These are phyloP conservation scores for Achroia grisella DNA, from an alignment of 1,140 invertebrate genomes.

Conservation along the genomic window DNA sequence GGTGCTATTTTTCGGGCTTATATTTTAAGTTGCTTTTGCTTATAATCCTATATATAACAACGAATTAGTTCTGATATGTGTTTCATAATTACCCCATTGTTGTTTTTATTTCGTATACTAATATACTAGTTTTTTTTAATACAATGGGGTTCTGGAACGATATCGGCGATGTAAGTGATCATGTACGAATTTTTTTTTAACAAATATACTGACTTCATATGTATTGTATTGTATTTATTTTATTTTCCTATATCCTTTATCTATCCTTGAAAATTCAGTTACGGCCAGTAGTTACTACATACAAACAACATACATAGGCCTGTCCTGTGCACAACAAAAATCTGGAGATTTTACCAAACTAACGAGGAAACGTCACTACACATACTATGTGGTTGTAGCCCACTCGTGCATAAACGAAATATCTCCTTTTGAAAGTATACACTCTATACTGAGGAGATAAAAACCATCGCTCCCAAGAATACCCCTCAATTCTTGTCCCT, in stretches of 20 bases:
- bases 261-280: not conserved
- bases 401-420: too few species aligned
- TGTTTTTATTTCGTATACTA: constrained; percentile 11
- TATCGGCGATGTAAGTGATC: constrained; percentile 34
- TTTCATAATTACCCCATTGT: constrained; percentile 69
- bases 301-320: too few species aligned
- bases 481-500: too few species aligned
- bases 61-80: constrained; percentile 49
- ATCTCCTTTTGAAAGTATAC: too few species aligned
- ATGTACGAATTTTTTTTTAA: constrained; percentile 63
- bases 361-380: too few species aligned
- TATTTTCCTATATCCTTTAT: not conserved
- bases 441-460: too few species aligned
- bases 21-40: constrained; percentile 17
- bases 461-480: too few species aligned
- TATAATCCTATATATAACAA: constrained; percentile 40
- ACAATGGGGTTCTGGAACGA: constrained; percentile 70
- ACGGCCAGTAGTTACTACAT: too few species aligned
- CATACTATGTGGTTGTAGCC: too few species aligned
- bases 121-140: constrained; percentile 42
- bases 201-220: constrained; percentile 66
- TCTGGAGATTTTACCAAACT: too few species aligned
- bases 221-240: constrained; percentile 21
- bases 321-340: too few species aligned
- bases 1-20: constrained; percentile 33